A percentile compares a stretch with the other conserved stretches of the same genome.
phyloP scores from a whole-genome alignment of 2,888 invertebrate species.

The Epirrita christyi region DNA sequence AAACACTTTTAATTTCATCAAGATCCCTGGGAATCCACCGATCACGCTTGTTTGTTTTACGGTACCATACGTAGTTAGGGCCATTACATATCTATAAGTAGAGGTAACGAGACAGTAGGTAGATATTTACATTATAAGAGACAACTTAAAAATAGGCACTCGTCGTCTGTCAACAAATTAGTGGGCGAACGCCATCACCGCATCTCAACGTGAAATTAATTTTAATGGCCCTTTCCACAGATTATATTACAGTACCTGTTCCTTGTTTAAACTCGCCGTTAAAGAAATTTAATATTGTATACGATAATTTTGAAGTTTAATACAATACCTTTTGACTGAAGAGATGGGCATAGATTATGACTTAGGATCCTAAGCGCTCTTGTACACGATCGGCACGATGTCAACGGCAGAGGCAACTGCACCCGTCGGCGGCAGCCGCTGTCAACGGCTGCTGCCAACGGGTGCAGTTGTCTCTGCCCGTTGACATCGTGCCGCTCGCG shows the following conservation, averaged over 20 bases:
- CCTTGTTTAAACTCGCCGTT: constrained; percentile 12
- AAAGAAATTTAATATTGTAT: not conserved
- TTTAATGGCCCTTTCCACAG: constrained; percentile 31
- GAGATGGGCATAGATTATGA: too few relatives aligned
- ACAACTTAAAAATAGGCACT: constrained; percentile 32
- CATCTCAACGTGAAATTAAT: constrained; percentile 38
- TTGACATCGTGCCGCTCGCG: too few relatives aligned
- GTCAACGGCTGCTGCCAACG: too few relatives aligned
- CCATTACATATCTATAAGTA: not conserved
- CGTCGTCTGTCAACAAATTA: constrained; percentile 57
- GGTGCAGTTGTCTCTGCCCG: too few relatives aligned
- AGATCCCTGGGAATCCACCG: not conserved
- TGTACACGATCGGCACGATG: too few relatives aligned
- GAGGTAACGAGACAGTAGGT: not conserved
- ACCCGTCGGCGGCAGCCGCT: too few relatives aligned
- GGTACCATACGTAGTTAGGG: constrained; percentile 2
- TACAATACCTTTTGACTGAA: not conserved
- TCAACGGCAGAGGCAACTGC: too few relatives aligned
- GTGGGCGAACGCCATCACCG: constrained; percentile 36
- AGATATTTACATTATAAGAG: constrained; percentile 24
- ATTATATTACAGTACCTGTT: not conserved
- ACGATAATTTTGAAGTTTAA: not conserved
- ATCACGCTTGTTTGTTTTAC: constrained; percentile 5
- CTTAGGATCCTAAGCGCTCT: too few relatives aligned
- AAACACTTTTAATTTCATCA: too few relatives aligned